These are phyloP conservation scores for Phortica okadai DNA, from an alignment of 2,888 invertebrate species.

Conservation along the genomic window DNA sequence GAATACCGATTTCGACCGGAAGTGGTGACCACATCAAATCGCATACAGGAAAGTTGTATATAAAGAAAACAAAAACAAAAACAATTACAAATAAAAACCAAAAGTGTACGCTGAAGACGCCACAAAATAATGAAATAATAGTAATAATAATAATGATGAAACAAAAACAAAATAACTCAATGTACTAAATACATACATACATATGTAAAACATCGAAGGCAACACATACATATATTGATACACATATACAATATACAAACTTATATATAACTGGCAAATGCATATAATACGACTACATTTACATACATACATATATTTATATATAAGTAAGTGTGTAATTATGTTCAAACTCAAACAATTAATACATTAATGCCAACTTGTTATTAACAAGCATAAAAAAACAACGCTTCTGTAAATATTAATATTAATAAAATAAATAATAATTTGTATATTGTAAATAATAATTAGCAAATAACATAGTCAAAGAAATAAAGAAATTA, in stretches of 20 bases:
- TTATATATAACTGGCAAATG: constrained; percentile 2
- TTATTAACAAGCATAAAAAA: constrained; percentile 29
- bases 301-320: constrained; percentile 26
- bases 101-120: background rate
- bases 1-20: constrained; percentile 89
- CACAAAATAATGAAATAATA: constrained; percentile 42
- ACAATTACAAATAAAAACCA: constrained; percentile 34
- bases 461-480: background rate
- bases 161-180: constrained; percentile 41
- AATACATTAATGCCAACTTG: constrained; percentile 33
- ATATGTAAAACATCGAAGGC: constrained; percentile 45
- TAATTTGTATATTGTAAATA: too few relatives aligned
- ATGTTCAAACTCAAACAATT: constrained; percentile 37
- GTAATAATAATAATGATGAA: constrained; percentile 30
- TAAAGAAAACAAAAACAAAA: constrained; percentile 76
- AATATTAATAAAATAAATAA: too few relatives aligned
- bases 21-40: constrained; percentile 90
- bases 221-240: constrained; percentile 49
- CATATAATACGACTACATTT: constrained; percentile 20
- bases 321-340: constrained; percentile 44
- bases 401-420: constrained; percentile 34
- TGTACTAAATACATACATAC: constrained; percentile 48
- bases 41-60: constrained; percentile 94
- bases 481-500: background rate
- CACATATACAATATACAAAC: constrained; percentile 29